Conservation (phyloP, 2,888 invertebrate species). For the Lithophane semibrunnea region DNA sequence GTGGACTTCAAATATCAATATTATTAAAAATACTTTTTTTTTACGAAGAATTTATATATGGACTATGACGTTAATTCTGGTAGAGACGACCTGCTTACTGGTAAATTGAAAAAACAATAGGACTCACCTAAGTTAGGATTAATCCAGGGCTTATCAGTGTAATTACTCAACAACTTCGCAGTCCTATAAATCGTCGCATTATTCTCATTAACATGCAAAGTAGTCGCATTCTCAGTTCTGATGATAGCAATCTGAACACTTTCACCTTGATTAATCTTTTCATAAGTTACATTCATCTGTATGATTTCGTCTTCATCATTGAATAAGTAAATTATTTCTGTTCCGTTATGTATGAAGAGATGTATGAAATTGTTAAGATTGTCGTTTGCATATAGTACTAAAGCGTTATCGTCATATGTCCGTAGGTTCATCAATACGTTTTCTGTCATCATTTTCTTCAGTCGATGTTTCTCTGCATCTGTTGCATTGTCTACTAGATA, state of each 20-base stretch:
- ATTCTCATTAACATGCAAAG: conserved; percentile 95
- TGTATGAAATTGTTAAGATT: conserved; percentile 98
- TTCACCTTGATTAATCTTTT: conserved; percentile 94
- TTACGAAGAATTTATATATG: no score
- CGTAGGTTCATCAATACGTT: conserved; percentile 96
- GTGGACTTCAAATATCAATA: not conserved
- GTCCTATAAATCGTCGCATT: conserved; percentile 93
- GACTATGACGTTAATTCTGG: not conserved
- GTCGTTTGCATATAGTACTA: conserved; percentile 97
- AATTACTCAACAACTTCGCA: conserved; percentile 93
- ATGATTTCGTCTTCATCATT: conserved; percentile 95
- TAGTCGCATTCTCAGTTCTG: conserved; percentile 93
- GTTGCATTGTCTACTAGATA: conserved; percentile 93
- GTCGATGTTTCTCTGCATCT: conserved; percentile 91
- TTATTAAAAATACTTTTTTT: no score
- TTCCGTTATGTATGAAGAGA: conserved; percentile 94
- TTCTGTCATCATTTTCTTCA: conserved; percentile 94
- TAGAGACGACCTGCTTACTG: not conserved
- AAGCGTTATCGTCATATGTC: conserved; percentile 95
- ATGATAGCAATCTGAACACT: conserved; percentile 97
- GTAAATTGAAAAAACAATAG: not conserved
- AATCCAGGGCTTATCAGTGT: conserved; percentile 96
- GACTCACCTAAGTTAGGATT: conserved; percentile 94
- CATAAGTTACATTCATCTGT: conserved; percentile 94
- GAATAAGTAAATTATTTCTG: conserved; percentile 95